Conservation (phyloP, 2,888 invertebrate genomes). For the Mesorhabditis spiculigera region DNA sequence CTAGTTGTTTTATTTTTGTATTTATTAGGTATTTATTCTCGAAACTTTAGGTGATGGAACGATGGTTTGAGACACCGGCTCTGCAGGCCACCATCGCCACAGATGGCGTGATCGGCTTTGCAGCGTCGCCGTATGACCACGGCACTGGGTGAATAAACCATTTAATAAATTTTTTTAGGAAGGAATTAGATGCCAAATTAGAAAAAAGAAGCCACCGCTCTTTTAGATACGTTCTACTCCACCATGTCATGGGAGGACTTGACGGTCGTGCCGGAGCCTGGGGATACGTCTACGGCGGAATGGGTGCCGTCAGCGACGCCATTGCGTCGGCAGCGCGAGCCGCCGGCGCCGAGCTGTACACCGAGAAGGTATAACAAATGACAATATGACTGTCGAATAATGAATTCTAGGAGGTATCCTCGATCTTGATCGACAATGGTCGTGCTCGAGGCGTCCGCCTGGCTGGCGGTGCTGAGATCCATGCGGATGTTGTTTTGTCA, state of each 20-base stretch:
- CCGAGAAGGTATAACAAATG: slow-evolving; percentile 37
- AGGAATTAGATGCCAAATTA: too few species aligned
- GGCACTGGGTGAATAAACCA: slow-evolving; percentile 64
- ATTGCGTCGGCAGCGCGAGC: slow-evolving; percentile 56
- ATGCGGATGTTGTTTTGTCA: slow-evolving; percentile 63
- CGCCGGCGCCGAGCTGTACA: slow-evolving; percentile 63
- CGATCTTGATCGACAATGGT: slow-evolving; percentile 55
- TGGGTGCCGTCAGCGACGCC: slow-evolving; percentile 60
- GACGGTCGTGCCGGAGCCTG: slow-evolving; percentile 66
- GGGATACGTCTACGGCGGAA: slow-evolving; percentile 67
- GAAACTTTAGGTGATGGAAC: slow-evolving; percentile 59
- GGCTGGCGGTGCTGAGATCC: slow-evolving; percentile 61
- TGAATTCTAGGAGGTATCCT: slow-evolving; percentile 55
- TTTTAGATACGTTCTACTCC: slow-evolving; percentile 65
- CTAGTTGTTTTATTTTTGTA: neutral
- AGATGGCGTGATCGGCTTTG: slow-evolving; percentile 65
- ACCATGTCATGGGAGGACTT: slow-evolving; percentile 67
- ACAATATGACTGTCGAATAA: neutral
- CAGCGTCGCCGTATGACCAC: slow-evolving; percentile 62
- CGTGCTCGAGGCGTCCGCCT: slow-evolving; percentile 61
- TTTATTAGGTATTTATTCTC: neutral
- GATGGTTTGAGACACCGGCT: slow-evolving; percentile 67
- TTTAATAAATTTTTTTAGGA: too few species aligned
- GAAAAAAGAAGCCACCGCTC: too few species aligned
- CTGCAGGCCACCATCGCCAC: slow-evolving; percentile 66